Conservation (phyloP, 2,113 vertebrate species). For the Pomatorhinus ruficollis region DNA sequence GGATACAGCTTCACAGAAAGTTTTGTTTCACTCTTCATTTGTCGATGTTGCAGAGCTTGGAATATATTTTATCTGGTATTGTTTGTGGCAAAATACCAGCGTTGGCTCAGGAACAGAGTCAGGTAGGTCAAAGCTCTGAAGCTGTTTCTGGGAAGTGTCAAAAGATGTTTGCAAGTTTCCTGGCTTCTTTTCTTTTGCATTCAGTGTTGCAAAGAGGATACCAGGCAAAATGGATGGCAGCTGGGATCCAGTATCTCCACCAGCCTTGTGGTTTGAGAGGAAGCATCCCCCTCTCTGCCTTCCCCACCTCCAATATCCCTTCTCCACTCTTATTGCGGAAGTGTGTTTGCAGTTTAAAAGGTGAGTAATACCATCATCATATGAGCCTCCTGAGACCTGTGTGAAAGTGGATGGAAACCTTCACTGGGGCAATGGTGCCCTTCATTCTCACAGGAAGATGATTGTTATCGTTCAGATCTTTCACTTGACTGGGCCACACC, state of each 20-base stretch:
- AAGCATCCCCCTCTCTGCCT: background rate
- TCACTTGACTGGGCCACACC: background rate
- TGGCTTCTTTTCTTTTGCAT: background rate
- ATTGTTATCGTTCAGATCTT: background rate
- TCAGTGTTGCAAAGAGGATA: background rate
- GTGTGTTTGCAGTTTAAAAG: background rate
- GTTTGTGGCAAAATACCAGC: background rate
- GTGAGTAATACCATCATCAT: background rate
- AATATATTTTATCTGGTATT: background rate
- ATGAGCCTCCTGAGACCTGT: background rate
- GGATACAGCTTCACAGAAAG: background rate
- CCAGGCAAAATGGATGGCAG: accelerated
- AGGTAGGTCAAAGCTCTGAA: background rate
- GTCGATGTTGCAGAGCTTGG: background rate
- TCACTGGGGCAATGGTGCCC: background rate
- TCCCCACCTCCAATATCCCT: background rate
- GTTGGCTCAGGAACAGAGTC: background rate
- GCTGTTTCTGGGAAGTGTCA: background rate
- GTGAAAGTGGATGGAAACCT: background rate
- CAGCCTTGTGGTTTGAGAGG: background rate
- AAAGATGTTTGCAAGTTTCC: background rate
- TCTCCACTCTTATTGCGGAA: background rate
- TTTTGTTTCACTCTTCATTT: background rate
- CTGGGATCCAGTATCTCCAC: background rate
- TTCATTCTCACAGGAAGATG: accelerated